These are phyloP conservation scores for Caenorhabditis panamensis DNA, from an alignment of 2,888 invertebrate species.

Conservation along the genomic window DNA sequence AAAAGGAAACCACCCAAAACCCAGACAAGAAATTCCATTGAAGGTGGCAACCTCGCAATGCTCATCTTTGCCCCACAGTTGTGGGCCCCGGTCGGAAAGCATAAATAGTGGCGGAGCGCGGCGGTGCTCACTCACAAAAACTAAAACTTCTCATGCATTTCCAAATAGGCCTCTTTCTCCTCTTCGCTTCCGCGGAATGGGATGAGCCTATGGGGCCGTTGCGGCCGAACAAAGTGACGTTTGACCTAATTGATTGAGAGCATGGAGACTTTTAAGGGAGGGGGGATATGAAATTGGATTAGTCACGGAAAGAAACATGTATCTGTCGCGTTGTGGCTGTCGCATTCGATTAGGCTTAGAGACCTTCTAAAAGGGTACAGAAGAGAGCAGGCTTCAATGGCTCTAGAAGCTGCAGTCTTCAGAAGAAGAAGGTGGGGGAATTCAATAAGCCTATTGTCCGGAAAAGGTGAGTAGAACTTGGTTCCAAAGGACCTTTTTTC, in stretches of 20 bases:
- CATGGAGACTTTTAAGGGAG: slow-evolving; percentile 36
- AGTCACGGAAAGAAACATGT: slow-evolving; percentile 29
- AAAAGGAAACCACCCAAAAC: no score
- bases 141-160: slow-evolving; percentile 51
- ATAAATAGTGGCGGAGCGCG: slow-evolving; percentile 37
- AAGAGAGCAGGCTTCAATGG: no score
- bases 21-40: no score
- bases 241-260: slow-evolving; percentile 57
- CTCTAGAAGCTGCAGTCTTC: no score
- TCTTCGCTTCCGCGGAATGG: slow-evolving; percentile 2
- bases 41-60: no score
- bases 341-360: slow-evolving; percentile 46
- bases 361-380: slow-evolving; percentile 19
- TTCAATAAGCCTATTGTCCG: slow-evolving; percentile 49
- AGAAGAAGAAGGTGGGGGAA: slow-evolving; percentile 27
- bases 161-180: slow-evolving; percentile 22
- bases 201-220: slow-evolving; percentile 29
- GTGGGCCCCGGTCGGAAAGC: slow-evolving; percentile 15
- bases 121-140: slow-evolving; percentile 5
- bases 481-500: no score
- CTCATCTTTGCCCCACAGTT: no score
- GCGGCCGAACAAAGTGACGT: slow-evolving; percentile 47
- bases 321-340: no score
- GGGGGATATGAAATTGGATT: slow-evolving; percentile 28
- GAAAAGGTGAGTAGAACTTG: slow-evolving; percentile 42